Evolutionary conservation across 1,140 invertebrate species (phyloP).

Genomic region (Eulimnadia texana): DNA sequence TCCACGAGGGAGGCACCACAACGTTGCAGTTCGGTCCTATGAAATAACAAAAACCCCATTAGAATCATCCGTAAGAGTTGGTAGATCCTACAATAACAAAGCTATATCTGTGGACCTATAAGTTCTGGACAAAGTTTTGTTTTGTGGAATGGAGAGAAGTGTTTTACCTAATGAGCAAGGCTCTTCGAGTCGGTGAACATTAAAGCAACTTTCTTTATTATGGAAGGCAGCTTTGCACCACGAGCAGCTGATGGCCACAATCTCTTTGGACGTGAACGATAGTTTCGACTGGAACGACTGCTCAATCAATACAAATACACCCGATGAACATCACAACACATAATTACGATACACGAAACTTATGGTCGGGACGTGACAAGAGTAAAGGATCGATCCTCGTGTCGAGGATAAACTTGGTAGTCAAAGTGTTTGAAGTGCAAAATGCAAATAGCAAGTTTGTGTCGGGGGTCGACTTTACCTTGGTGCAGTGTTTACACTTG

Average conservation of each 20-base stretch:
- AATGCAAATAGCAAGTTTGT: neutral
- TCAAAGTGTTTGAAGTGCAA: neutral
- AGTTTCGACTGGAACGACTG: conserved; percentile 86
- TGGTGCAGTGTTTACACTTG: conserved; percentile 82
- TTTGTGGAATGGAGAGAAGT: neutral
- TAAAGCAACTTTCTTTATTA: conserved; percentile 91
- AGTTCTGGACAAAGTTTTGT: too few species aligned
- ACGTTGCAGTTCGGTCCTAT: conserved; percentile 51
- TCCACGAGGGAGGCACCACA: conserved; percentile 93
- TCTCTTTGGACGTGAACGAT: conserved; percentile 81
- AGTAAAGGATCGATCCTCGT: too few species aligned
- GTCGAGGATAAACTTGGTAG: neutral
- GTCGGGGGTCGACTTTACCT: conserved; percentile 39
- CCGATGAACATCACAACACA: too few species aligned
- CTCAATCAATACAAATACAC: too few species aligned
- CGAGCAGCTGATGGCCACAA: conserved; percentile 89
- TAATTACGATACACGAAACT: too few species aligned
- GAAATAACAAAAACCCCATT: neutral
- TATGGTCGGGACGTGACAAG: too few species aligned
- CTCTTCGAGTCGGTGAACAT: conserved; percentile 76
- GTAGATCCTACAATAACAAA: too few species aligned
- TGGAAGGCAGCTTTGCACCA: conserved; percentile 97
- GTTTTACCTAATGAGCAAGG: conserved; percentile 67
- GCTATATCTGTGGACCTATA: too few species aligned
- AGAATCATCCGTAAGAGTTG: neutral